Evolutionary conservation across 2,888 invertebrate species (phyloP).

Genomic region (Dicyrtoma fusca): DNA sequence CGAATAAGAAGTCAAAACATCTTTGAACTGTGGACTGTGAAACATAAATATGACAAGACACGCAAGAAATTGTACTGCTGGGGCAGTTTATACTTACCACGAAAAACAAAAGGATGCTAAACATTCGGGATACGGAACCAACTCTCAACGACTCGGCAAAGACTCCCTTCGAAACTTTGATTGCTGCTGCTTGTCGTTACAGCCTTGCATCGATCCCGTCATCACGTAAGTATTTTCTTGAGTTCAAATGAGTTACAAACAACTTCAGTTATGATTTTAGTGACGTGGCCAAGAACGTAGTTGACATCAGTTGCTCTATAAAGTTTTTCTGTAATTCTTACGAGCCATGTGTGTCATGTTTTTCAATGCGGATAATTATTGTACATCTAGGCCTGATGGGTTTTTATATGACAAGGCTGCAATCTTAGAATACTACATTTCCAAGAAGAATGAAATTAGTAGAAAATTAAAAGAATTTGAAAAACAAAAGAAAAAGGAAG

Average conservation of each 20-base stretch:
- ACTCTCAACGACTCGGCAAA: slow-evolving; percentile 74
- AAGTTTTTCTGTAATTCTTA: no score
- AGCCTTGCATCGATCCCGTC: slow-evolving; percentile 93
- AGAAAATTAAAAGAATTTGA: slow-evolving; percentile 91
- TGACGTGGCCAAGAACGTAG: no score
- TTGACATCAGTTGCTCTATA: no score
- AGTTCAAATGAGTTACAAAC: no score
- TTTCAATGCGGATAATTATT: no score
- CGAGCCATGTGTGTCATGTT: no score
- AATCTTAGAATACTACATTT: slow-evolving; percentile 89
- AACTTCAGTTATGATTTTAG: no score
- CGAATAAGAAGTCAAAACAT: no score
- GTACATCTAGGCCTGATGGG: slow-evolving; percentile 72
- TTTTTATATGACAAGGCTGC: slow-evolving; percentile 96
- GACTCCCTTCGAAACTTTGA: slow-evolving; percentile 96
- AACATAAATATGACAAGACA: slow-evolving; percentile 92
- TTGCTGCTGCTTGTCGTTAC: slow-evolving; percentile 93
- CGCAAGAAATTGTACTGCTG: slow-evolving; percentile 97
- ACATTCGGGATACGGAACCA: slow-evolving; percentile 70
- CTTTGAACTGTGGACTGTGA: no score
- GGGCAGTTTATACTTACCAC: slow-evolving; percentile 97
- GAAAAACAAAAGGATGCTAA: slow-evolving; percentile 96
- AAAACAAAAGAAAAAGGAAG: slow-evolving; percentile 77
- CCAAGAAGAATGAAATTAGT: slow-evolving; percentile 89
- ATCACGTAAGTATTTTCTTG: slow-evolving; percentile 73